These are phyloP conservation scores for Hozukius guyotensis DNA, from an alignment of 2,797 vertebrate genomes.

Conservation along the genomic window DNA sequence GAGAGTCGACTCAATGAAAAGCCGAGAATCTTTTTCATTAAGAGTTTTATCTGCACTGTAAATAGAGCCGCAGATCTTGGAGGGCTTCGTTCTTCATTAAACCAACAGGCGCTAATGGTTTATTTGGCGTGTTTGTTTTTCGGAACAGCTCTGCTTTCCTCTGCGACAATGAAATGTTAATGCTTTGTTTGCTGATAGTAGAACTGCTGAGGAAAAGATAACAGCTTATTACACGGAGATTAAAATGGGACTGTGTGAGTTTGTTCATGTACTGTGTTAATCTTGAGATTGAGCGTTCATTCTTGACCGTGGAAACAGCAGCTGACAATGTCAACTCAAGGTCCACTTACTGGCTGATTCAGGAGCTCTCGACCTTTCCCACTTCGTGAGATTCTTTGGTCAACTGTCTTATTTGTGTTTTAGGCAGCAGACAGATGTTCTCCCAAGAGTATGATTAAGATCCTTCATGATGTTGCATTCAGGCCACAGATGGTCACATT, in stretches of 20 bases:
- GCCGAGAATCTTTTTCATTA: not conserved
- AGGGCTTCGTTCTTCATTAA: conserved; percentile 28
- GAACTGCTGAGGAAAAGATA: conserved; percentile 25
- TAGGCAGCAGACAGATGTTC: not conserved
- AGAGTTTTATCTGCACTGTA: conserved; percentile 3
- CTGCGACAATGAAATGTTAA: conserved; percentile 44
- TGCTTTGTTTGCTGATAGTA: conserved; percentile 48
- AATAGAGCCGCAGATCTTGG: conserved; percentile 7
- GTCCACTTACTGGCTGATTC: not conserved
- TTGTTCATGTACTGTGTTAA: not conserved
- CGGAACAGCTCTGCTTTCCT: conserved; percentile 17
- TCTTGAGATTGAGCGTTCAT: not conserved
- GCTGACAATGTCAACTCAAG: not conserved
- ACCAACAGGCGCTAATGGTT: conserved; percentile 35
- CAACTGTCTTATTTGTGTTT: not conserved
- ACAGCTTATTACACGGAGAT: conserved; percentile 15
- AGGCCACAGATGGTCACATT: not conserved
- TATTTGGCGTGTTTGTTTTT: conserved; percentile 42
- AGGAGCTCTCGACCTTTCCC: not conserved
- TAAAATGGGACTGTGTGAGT: not conserved
- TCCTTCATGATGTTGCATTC: not conserved
- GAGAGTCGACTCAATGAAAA: not conserved
- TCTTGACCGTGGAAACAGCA: not conserved
- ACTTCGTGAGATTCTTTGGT: not conserved
- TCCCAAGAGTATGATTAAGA: not conserved